Evolutionary conservation across 2,797 vertebrate species (phyloP).

Genomic region (Syngnathus acus): DNA sequence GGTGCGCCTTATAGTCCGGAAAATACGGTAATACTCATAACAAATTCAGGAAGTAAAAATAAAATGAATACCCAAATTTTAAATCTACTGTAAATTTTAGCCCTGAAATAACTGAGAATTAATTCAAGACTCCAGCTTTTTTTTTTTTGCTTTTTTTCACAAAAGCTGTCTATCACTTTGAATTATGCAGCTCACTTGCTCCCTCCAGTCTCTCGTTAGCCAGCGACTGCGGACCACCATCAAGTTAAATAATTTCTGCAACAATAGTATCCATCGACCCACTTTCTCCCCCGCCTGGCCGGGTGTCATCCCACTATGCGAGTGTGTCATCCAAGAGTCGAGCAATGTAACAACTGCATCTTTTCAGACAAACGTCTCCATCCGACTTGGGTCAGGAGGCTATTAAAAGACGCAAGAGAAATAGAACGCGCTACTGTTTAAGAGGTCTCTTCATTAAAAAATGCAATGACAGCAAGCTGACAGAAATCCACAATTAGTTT

Average conservation of each 20-base stretch:
- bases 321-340: conserved; percentile 11
- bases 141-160: background rate
- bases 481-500: background rate
- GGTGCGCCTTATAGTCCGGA: too few species aligned
- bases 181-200: conserved; percentile 26
- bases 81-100: too few species aligned
- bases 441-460: conserved; percentile 1
- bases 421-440: conserved; percentile 3
- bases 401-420: conserved; percentile 23
- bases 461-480: background rate
- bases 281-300: background rate
- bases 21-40: too few species aligned
- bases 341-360: conserved; percentile 15
- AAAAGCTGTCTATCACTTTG: conserved; percentile 34
- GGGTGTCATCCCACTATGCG: conserved; percentile 9
- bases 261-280: conserved; percentile 7
- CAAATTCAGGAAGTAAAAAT: too few species aligned
- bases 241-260: conserved; percentile 9
- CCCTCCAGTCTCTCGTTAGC: conserved; percentile 30
- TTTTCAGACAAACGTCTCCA: conserved; percentile 24
- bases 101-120: background rate
- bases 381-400: conserved; percentile 16
- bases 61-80: too few species aligned
- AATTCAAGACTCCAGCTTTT: background rate
- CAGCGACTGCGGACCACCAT: conserved; percentile 24